Conservation (phyloP, 2,113 vertebrate genomes). For the Polyodon spathula region DNA sequence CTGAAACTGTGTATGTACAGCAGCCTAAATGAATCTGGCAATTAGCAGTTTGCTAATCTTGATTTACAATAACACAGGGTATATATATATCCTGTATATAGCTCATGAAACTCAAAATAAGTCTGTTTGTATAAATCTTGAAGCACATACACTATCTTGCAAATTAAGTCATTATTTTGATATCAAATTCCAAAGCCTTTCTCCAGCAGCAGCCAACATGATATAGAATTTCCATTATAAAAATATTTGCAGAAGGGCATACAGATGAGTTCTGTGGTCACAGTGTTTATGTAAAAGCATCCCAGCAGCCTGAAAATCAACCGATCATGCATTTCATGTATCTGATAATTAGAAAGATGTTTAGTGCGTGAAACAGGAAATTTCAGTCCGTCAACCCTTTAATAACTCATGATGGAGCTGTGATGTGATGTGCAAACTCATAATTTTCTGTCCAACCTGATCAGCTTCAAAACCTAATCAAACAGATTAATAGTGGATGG, state of each 20-base stretch:
- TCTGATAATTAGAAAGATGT: constrained; percentile 10
- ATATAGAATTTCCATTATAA: constrained; percentile 5
- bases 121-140: background rate
- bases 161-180: constrained; percentile 7
- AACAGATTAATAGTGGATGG: constrained; percentile 5
- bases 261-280: constrained; percentile 8
- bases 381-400: constrained; percentile 8
- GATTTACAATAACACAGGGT: too few relatives aligned
- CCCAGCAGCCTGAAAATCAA: constrained; percentile 6
- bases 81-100: too few relatives aligned
- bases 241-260: constrained; percentile 6
- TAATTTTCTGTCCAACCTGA: constrained; percentile 8
- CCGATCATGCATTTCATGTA: constrained; percentile 4
- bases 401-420: constrained; percentile 1
- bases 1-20: too few relatives aligned
- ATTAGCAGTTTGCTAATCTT: too few relatives aligned
- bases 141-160: background rate
- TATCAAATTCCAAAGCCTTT: background rate
- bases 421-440: constrained; percentile 7
- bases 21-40: too few relatives aligned
- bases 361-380: constrained; percentile 6
- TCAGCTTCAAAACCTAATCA: constrained; percentile 10
- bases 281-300: constrained; percentile 9
- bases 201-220: background rate
- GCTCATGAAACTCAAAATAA: too few relatives aligned